A percentile compares a stretch with the other conserved stretches of the same genome.
These are phyloP conservation scores for Eulithis testata DNA, from an alignment of 2,888 invertebrate species.

Conservation along the genomic window DNA sequence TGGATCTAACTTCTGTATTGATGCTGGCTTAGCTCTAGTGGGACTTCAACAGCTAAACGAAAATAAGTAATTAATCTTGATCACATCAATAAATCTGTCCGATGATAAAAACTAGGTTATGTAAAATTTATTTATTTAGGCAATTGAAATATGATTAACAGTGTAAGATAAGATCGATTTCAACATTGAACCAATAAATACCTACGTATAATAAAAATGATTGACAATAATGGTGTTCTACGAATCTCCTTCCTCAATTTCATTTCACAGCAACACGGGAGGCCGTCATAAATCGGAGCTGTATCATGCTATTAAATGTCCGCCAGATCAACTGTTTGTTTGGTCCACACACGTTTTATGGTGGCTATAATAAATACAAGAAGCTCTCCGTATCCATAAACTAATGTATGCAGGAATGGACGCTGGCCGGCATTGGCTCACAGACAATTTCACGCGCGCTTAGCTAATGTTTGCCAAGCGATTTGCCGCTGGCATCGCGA, in stretches of 20 bases:
- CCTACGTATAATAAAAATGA: slow-evolving; percentile 10
- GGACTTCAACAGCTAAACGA: background rate
- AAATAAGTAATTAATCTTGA: background rate
- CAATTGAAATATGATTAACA: background rate
- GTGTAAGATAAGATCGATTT: slow-evolving; percentile 4
- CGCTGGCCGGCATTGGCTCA: slow-evolving; percentile 53
- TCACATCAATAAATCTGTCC: background rate
- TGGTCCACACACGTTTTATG: slow-evolving; percentile 46
- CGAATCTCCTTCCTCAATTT: slow-evolving; percentile 30
- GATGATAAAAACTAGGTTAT: too few species aligned
- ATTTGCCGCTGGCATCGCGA: slow-evolving; percentile 68
- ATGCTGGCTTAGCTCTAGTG: slow-evolving; percentile 7
- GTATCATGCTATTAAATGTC: slow-evolving; percentile 41
- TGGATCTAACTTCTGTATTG: slow-evolving; percentile 38
- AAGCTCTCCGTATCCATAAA: slow-evolving; percentile 53
- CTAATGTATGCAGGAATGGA: slow-evolving; percentile 63
- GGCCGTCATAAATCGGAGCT: slow-evolving; percentile 41
- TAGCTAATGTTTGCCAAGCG: slow-evolving; percentile 76
- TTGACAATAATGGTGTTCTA: slow-evolving; percentile 30
- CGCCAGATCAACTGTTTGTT: slow-evolving; percentile 44
- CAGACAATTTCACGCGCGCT: slow-evolving; percentile 78
- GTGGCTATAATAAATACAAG: slow-evolving; percentile 52
- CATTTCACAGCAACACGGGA: slow-evolving; percentile 36
- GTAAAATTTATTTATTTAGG: too few species aligned
- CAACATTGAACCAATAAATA: slow-evolving; percentile 14